Evolutionary conservation across 2,797 vertebrate genomes (phyloP), one percentile per base, ranked within the genome.

Genomic region (Arrhamphus sclerolepis): DNA sequence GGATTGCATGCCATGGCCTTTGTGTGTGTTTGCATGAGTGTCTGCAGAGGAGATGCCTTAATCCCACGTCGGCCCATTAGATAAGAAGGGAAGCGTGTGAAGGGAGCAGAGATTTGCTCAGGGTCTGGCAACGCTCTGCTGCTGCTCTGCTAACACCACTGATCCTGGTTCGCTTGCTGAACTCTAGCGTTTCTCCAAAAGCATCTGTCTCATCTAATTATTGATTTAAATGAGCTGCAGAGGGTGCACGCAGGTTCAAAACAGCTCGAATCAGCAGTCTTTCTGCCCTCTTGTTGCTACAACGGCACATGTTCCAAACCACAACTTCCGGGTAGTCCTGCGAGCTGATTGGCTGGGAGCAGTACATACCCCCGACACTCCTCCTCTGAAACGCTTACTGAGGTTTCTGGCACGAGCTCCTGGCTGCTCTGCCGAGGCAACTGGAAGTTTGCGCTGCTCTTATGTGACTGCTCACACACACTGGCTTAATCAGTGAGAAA

Each of bases 301-400:
- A 63, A 16, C 34, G 22, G 42, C 68, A 72, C 84, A 85, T 75
- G 39, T 83, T 77, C 47, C 54, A 64, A 75, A 72, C 79, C 83
- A 81, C 82, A 79, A 82, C 84, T 89, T 90, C 84, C 80, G 74
- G 78, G 14, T 0, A 13, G 22, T 43, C 49, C 46, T 0, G 26
- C 4, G 0, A 52, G 49, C 28, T 4, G 31, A 89, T 89, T 91
- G 87, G 89, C 60, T 55, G 1, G 19, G 7, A 59, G 62, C 4
- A 0, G 73, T 18, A 87, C 86, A 86, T 62, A 83, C 84, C 86
- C 84, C 82, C 21, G 39, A 77, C 83, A 86, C 85, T 47, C 89
- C 84, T 62, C 72, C 81, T 41, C 46, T 22, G 8, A 72, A 72
- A 62, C 10, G 56, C 78, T 78, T 9, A 16, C 74, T 13, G 68